phyloP scores from a whole-genome alignment of 92 coral and sea anemone species.

The Pocillopora meandrina region DNA sequence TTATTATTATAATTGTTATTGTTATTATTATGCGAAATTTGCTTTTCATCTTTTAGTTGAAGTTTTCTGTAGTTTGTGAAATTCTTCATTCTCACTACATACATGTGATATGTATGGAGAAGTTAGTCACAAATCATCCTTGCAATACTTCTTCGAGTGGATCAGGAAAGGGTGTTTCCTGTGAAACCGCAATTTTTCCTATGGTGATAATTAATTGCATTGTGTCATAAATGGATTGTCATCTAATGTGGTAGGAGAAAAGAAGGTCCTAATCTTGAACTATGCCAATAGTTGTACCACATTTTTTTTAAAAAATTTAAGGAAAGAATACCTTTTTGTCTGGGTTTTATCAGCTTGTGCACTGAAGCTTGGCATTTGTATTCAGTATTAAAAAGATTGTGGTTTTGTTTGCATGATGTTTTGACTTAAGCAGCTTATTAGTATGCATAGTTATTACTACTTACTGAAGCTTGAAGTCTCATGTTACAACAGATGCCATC shows the following conservation, averaged over 20 bases:
- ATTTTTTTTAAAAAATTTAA: too few species aligned
- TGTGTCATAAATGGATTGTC: too few species aligned
- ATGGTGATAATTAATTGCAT: too few species aligned
- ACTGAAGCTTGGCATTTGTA: not conserved
- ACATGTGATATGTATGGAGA: not conserved
- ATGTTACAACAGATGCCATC: not conserved
- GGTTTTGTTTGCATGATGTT: slow-evolving; percentile 23
- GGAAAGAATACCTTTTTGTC: not conserved
- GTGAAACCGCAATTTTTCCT: too few species aligned
- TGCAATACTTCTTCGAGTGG: not conserved
- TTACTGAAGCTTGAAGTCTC: slow-evolving; percentile 27
- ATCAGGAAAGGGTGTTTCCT: not conserved
- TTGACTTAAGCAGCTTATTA: slow-evolving; percentile 23
- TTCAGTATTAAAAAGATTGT: not conserved
- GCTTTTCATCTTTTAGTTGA: too few species aligned
- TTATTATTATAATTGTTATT: not conserved
- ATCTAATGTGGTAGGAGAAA: too few species aligned
- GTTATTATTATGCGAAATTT: not conserved
- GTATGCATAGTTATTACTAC: slow-evolving; percentile 21
- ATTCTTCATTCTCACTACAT: not conserved
- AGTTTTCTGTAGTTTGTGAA: not conserved
- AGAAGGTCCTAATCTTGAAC: too few species aligned
- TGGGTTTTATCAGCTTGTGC: not conserved
- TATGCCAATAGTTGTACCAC: too few species aligned
- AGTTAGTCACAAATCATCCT: not conserved